A percentile compares a stretch with the other conserved stretches of the same genome.
Evolutionary conservation across 2,113 vertebrate genomes (phyloP).

Genomic region (Callaeas wilsoni): DNA sequence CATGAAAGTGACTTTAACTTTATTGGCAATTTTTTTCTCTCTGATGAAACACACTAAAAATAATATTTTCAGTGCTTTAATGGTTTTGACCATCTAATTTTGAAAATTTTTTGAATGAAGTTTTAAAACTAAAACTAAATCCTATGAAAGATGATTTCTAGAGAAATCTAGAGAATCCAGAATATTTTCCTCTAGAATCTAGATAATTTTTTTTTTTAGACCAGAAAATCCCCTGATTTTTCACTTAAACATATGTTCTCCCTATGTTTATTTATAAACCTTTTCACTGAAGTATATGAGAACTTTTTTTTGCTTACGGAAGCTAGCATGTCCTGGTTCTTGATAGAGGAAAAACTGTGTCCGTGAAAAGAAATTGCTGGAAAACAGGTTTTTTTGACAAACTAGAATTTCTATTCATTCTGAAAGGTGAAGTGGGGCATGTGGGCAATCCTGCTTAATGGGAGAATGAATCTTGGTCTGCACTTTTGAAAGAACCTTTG

Average conservation of each 20-base stretch:
- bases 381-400: background rate
- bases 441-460: background rate
- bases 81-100: background rate
- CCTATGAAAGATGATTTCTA: background rate
- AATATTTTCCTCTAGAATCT: background rate
- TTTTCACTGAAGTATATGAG: background rate
- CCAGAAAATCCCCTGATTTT: rapidly evolving
- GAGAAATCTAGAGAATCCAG: background rate
- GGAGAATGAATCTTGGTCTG: background rate
- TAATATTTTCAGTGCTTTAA: background rate
- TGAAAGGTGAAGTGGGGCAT: background rate
- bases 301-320: background rate
- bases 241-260: background rate
- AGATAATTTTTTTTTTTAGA: background rate
- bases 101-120: background rate
- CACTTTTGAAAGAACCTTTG: background rate
- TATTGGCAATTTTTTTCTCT: background rate
- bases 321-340: background rate
- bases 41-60: background rate
- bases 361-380: background rate
- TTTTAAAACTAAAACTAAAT: background rate
- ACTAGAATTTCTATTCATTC: background rate
- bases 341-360: background rate
- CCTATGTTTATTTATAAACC: background rate
- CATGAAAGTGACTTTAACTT: background rate